phyloP scores from a whole-genome alignment of 1,140 invertebrate genomes.

The Lepidurus couesii region DNA sequence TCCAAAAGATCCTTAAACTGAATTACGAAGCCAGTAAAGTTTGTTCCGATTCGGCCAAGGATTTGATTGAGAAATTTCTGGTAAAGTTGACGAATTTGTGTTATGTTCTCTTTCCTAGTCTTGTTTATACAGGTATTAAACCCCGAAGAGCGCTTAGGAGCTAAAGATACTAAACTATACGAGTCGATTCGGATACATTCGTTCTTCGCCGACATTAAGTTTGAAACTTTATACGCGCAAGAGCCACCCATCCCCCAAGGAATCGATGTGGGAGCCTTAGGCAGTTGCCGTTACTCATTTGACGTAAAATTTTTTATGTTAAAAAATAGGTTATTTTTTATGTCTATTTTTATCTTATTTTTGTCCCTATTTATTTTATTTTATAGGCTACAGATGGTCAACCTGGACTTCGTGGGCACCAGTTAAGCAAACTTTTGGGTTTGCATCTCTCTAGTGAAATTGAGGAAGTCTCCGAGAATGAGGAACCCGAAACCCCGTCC shows the following conservation, averaged over 20 bases:
- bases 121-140: constrained; percentile 56
- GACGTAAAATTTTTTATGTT: too few species aligned
- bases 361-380: too few species aligned
- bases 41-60: constrained; percentile 73
- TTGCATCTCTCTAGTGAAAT: constrained; percentile 54
- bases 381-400: constrained; percentile 59
- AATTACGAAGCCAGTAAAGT: constrained; percentile 89
- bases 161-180: constrained; percentile 68
- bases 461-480: constrained; percentile 25
- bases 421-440: constrained; percentile 67
- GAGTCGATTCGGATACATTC: constrained; percentile 73
- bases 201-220: constrained; percentile 79
- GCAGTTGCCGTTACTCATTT: background rate
- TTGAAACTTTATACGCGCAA: constrained; percentile 68
- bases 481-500: background rate
- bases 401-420: constrained; percentile 75
- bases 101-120: background rate
- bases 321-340: too few species aligned
- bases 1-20: constrained; percentile 88
- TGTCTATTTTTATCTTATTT: constrained; percentile 36
- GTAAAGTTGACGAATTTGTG: constrained; percentile 46
- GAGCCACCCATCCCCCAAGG: constrained; percentile 58
- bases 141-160: constrained; percentile 72
- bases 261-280: background rate
- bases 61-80: constrained; percentile 81